Base-by-base conservation (phyloP, 2,797 vertebrate species). In the Nothura maculosa region DNA sequence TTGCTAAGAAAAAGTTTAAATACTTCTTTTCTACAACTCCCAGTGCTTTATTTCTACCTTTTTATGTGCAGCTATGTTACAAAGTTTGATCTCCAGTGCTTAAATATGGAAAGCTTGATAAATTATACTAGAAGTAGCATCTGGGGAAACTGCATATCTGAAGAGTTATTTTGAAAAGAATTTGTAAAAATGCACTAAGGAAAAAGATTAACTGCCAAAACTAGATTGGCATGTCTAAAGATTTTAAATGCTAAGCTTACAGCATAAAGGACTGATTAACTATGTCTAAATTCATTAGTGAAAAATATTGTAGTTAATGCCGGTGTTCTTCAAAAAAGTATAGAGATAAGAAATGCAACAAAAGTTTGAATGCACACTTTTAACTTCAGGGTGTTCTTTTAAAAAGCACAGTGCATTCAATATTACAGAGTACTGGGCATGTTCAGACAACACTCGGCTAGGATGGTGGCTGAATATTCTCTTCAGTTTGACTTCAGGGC, bases 31-130 rank as follows among this genome's bases (percentile, higher is more conserved):
- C 79, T 91, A 66, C 55, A 85, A 6, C 74, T 89, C n/a, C 12
- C 20, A 68, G 81, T 22, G 52, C 79, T 87, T 73, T 87, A 66
- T 87, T 91, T 81, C 38, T 82, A 45, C 11, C 76, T 69, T 69
- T 85, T 89, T 54, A 74, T 79, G 57, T 50, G 32, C n/a, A 18
- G 8, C 8, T 85, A 17, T 69, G 89, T 89, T 69, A 42, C 60
- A 94, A 87, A 76, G 3, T 61, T 69, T 67, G 47, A 54, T 92
- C 87, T 94, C 82, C 63, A 86, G 52, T 91, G 74, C 38, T 62
- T 61, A 92, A 95, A 92, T 79, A 55, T 94, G 85, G 69, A 84
- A 91, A 91, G 52, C 70, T 66, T 84, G 95, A 85, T 95, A 95
- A 90, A 68, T 92, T 92, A 89, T 62, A 57, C 38, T 78, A 80